Percentiles rank a stretch among this genome's conserved stretches.
Evolutionary conservation across 2,113 vertebrate species (phyloP).

Genomic region (Procavia capensis): DNA sequence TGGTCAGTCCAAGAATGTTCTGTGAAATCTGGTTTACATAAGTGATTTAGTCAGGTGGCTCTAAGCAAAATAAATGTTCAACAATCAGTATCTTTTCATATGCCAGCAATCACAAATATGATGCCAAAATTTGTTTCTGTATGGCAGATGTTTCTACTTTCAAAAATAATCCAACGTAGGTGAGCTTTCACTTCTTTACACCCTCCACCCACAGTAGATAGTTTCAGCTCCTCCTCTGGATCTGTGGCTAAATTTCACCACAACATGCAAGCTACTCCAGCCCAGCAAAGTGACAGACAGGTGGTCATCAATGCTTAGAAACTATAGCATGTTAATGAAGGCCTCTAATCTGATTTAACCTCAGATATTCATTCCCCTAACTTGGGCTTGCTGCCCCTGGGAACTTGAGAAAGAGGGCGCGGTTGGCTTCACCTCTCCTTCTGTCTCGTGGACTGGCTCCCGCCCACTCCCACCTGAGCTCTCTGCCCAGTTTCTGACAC

Average conservation of each 20-base stretch:
- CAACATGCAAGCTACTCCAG: too few relatives aligned
- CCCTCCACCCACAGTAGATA: fast-evolving
- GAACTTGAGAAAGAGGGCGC: background rate
- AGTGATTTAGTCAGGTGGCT: background rate
- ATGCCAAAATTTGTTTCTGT: background rate
- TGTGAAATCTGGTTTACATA: background rate
- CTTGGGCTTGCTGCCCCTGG: fast-evolving
- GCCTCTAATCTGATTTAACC: background rate
- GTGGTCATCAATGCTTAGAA: background rate
- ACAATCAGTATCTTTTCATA: background rate
- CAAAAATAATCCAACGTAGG: background rate
- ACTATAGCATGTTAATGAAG: background rate
- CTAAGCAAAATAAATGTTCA: background rate
- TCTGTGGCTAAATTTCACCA: too few relatives aligned
- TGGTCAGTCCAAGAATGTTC: background rate
- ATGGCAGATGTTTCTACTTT: background rate
- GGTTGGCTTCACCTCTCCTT: background rate
- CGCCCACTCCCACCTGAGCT: too few relatives aligned
- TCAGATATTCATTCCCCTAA: fast-evolving
- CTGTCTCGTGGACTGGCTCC: fast-evolving
- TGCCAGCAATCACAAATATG: background rate
- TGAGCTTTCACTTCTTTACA: background rate
- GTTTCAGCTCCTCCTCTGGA: background rate
- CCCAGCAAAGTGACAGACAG: too few relatives aligned
- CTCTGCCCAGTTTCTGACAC: too few relatives aligned